These are phyloP conservation scores for Scomber japonicus DNA, from an alignment of 2,113 vertebrate genomes.

Conservation along the genomic window DNA sequence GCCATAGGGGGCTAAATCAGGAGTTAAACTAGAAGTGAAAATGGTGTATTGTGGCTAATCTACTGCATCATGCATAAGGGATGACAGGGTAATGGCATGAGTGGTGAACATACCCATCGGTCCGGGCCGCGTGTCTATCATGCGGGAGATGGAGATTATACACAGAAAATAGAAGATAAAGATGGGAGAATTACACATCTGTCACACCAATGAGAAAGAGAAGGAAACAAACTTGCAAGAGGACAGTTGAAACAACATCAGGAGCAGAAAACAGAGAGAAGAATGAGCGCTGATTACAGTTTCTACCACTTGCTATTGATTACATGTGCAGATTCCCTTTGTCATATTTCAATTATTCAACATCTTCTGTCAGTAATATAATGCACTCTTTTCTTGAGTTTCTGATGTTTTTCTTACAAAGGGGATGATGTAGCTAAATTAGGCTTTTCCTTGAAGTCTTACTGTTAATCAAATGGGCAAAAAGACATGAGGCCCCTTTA, in stretches of 20 bases:
- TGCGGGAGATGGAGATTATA: slow-evolving; percentile 72
- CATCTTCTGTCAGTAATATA: background rate
- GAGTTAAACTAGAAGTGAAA: slow-evolving; percentile 6
- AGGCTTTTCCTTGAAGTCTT: slow-evolving; percentile 13
- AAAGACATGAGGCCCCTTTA: slow-evolving; percentile 1
- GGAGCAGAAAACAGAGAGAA: slow-evolving; percentile 27
- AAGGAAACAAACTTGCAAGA: slow-evolving; percentile 50
- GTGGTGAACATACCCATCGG: slow-evolving; percentile 86
- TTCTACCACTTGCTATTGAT: slow-evolving; percentile 8
- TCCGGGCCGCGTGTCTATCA: slow-evolving; percentile 86
- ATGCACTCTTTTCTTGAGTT: slow-evolving; percentile 3
- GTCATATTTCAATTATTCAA: too few relatives aligned
- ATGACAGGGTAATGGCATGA: slow-evolving; percentile 58
- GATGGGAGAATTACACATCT: slow-evolving; percentile 67
- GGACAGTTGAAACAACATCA: slow-evolving; percentile 26
- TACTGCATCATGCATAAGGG: slow-evolving; percentile 43
- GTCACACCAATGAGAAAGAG: slow-evolving; percentile 38
- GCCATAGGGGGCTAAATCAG: background rate
- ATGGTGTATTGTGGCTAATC: background rate
- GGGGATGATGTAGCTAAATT: slow-evolving; percentile 8
- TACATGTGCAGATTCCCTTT: slow-evolving; percentile 5
- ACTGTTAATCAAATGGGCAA: slow-evolving; percentile 42
- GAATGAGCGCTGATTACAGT: slow-evolving; percentile 25
- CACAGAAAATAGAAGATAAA: slow-evolving; percentile 80
- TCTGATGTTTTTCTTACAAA: slow-evolving; percentile 18